Conservation (phyloP, 2,113 vertebrate genomes). For the Cyprinus carpio region DNA sequence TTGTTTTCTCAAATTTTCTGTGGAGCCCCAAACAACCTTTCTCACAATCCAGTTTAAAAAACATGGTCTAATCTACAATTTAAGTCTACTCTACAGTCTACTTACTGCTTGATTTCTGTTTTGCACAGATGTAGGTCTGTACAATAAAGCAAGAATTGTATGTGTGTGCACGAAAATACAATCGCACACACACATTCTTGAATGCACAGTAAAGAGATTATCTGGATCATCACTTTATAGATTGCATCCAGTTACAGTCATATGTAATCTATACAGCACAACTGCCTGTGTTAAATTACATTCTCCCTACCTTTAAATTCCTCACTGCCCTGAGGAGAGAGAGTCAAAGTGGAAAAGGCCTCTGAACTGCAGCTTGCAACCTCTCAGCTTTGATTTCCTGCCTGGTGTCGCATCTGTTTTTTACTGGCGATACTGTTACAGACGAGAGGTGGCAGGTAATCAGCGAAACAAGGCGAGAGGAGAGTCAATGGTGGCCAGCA, state of each 20-base stretch:
- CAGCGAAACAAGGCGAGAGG: background rate
- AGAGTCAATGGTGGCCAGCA: background rate
- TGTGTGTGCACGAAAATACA: background rate
- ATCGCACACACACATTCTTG: background rate
- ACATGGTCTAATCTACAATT: background rate
- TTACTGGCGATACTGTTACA: slow-evolving; percentile 32
- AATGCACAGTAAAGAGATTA: background rate
- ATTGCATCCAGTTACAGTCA: background rate
- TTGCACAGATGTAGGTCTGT: background rate
- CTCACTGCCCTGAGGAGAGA: background rate
- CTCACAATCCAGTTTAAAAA: background rate
- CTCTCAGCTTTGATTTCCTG: slow-evolving; percentile 25
- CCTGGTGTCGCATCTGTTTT: slow-evolving; percentile 20
- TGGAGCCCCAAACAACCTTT: background rate
- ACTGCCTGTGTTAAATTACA: background rate
- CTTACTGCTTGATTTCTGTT: background rate
- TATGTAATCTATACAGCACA: background rate
- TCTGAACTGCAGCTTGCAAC: slow-evolving; percentile 13
- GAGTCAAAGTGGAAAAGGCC: slow-evolving; percentile 4
- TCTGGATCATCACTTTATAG: slow-evolving; percentile 22
- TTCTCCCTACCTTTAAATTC: background rate
- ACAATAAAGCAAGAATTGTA: background rate
- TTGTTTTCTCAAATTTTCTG: no score
- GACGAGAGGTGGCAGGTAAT: slow-evolving; percentile 31
- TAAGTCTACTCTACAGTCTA: background rate